Percentiles rank a stretch among this genome's conserved stretches.
Evolutionary conservation across 2,113 vertebrate species (phyloP).

Genomic region (Pleuronectes platessa): DNA sequence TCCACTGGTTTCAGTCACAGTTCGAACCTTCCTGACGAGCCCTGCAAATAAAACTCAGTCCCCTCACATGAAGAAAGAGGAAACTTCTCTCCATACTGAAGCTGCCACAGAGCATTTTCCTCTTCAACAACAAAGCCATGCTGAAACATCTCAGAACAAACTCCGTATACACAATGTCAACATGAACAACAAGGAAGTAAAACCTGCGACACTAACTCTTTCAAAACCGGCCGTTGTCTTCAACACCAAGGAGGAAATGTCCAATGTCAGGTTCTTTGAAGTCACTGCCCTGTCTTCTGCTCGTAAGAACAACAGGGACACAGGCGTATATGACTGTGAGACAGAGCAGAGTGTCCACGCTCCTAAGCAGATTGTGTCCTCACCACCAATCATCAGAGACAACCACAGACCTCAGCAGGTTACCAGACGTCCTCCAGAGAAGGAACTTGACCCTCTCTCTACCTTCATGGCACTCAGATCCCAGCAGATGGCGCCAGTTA

Average conservation of each 20-base stretch:
- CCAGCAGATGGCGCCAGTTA: constrained; percentile 27
- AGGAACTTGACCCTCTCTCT: constrained; percentile 61
- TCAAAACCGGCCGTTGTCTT: not conserved
- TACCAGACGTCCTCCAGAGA: constrained; percentile 7
- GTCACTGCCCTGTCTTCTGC: not conserved
- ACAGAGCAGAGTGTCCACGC: not conserved
- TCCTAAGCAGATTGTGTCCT: not conserved
- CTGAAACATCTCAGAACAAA: not conserved
- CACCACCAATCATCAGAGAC: constrained; percentile 6
- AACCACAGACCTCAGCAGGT: not conserved
- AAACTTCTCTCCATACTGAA: not conserved
- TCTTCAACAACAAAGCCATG: not conserved
- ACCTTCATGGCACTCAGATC: constrained; percentile 74
- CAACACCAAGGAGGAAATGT: not conserved
- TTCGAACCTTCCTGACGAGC: constrained; percentile 16
- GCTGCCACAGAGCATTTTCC: not conserved
- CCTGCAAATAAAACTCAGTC: not conserved
- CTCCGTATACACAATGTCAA: not conserved
- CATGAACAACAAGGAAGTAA: not conserved
- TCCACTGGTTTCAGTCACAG: constrained; percentile 19
- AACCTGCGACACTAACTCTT: not conserved
- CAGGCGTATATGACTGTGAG: not conserved
- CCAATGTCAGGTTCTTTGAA: not conserved
- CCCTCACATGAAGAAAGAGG: not conserved
- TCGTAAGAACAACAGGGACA: not conserved